phyloP scores from a whole-genome alignment of 2,113 vertebrate species.

The Cephalopterus ornatus region DNA sequence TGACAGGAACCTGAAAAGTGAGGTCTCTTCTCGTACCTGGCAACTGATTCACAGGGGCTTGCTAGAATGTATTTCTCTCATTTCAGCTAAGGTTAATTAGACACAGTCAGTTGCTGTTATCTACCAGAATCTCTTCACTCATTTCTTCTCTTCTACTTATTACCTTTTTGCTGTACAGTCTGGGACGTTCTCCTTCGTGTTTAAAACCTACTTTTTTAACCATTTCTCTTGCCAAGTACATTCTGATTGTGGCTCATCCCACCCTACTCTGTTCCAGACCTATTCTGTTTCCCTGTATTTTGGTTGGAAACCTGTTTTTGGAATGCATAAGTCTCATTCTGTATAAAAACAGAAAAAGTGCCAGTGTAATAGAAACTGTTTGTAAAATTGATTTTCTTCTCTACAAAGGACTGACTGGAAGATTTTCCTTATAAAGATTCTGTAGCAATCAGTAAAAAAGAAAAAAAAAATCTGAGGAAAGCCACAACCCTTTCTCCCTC shows the following conservation, averaged over 20 bases:
- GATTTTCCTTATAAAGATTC: background rate
- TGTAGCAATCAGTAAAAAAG: background rate
- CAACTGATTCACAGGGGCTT: background rate
- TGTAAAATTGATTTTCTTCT: background rate
- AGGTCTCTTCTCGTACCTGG: background rate
- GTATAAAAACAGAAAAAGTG: background rate
- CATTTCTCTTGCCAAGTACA: background rate
- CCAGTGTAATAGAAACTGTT: background rate
- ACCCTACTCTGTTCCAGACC: background rate
- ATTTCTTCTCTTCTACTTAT: background rate
- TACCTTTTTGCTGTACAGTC: background rate
- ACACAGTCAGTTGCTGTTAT: background rate
- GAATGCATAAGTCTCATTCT: background rate
- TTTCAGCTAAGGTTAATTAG: background rate
- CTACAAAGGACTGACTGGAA: background rate
- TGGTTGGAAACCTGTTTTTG: background rate
- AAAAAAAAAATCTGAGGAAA: background rate
- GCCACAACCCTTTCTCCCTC: background rate
- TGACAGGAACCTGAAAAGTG: background rate
- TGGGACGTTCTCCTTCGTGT: background rate
- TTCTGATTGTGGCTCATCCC: background rate
- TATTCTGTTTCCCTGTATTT: background rate
- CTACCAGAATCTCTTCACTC: background rate
- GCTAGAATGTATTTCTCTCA: background rate
- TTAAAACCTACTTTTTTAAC: background rate